phyloP scores from a whole-genome alignment of 2,113 vertebrate species.

The Rhadina sibilatrix region DNA sequence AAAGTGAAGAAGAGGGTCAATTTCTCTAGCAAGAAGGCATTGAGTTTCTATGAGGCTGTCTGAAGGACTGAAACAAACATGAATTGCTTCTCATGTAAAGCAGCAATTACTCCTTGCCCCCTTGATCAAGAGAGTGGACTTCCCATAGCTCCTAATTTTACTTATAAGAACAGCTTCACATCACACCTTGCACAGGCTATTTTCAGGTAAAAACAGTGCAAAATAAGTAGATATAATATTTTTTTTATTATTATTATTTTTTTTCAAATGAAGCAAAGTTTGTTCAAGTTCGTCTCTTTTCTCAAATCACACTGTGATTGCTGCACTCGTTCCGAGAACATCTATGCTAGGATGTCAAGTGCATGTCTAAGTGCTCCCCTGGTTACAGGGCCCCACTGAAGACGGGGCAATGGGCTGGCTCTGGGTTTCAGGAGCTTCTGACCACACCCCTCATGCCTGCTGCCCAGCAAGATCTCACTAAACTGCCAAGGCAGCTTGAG shows the following conservation, averaged over 20 bases:
- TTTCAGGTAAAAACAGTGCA: not conserved
- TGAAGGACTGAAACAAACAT: not conserved
- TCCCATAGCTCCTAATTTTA: not conserved
- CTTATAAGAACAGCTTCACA: not conserved
- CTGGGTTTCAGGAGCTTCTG: not conserved
- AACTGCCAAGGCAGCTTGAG: not conserved
- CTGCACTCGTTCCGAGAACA: not conserved
- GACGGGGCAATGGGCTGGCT: not conserved
- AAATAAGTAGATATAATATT: not conserved
- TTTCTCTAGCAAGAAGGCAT: not conserved
- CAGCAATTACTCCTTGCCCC: not conserved
- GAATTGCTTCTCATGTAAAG: not conserved
- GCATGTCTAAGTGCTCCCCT: not conserved
- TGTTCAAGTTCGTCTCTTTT: not conserved
- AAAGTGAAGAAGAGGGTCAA: not conserved
- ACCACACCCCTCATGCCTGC: not conserved
- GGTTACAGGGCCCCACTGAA: not conserved
- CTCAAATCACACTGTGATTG: not conserved
- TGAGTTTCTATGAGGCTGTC: not conserved
- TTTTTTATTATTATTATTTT: no score
- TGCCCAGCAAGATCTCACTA: not conserved
- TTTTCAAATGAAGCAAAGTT: not conserved
- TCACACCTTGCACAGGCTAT: not conserved
- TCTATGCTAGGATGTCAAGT: not conserved
- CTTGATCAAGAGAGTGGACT: not conserved